Percentiles rank a stretch among this genome's conserved stretches.
These are phyloP conservation scores for Syrmaticus mikado DNA, from an alignment of 2,113 vertebrate species.

Conservation along the genomic window DNA sequence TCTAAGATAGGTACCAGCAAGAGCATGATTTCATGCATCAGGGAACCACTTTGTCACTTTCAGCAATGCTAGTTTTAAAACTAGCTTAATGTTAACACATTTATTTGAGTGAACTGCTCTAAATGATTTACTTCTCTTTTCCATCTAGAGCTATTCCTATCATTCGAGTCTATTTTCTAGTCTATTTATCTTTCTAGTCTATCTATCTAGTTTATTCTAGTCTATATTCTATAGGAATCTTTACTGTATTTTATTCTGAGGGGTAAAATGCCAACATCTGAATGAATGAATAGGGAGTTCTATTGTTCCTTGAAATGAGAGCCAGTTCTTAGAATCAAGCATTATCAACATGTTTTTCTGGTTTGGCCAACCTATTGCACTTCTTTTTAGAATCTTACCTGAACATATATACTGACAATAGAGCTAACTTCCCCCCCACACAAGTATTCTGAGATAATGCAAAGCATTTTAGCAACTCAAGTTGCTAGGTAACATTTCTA, in stretches of 20 bases:
- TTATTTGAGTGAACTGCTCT: not conserved
- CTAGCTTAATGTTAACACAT: not conserved
- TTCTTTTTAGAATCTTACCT: not conserved
- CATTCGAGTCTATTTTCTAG: not conserved
- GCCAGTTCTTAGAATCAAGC: not conserved
- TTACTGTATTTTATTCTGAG: not conserved
- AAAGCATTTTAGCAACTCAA: not conserved
- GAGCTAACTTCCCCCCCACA: not conserved
- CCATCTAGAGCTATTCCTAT: not conserved
- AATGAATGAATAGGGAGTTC: not conserved
- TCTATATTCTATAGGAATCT: not conserved
- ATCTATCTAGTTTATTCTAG: not conserved
- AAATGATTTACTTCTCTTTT: not conserved
- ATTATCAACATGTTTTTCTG: not conserved
- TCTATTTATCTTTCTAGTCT: no score
- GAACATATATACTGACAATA: not conserved
- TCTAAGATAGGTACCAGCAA: not conserved
- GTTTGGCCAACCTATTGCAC: not conserved
- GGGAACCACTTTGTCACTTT: not conserved
- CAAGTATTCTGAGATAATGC: not conserved
- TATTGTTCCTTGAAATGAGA: not conserved
- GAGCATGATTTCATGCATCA: not conserved
- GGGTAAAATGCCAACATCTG: not conserved
- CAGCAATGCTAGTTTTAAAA: not conserved
- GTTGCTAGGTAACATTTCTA: not conserved